Evolutionary conservation across 2,888 invertebrate genomes (phyloP).

Genomic region (Zelleria hepariella): DNA sequence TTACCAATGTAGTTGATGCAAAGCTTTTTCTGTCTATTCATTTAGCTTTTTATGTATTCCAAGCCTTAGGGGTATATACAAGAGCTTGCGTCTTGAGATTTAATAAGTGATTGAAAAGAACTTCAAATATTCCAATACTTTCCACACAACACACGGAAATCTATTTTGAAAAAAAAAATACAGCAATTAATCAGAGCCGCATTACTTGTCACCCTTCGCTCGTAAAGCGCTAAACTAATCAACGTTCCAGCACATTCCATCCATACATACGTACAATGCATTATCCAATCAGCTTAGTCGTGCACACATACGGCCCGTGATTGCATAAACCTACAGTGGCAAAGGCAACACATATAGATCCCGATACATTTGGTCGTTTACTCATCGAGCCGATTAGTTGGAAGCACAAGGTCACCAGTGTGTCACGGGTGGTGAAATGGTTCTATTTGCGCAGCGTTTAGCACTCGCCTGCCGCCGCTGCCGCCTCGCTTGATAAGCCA

Average conservation of each 20-base stretch:
- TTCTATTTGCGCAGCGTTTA: conserved; percentile 1
- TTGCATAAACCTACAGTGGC: neutral
- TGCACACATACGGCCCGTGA: neutral
- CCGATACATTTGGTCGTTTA: neutral
- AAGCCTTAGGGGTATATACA: no score
- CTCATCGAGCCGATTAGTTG: neutral
- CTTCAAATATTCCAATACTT: no score
- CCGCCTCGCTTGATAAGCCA: conserved; percentile 1
- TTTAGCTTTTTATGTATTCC: no score
- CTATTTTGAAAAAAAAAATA: no score
- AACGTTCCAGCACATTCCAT: neutral
- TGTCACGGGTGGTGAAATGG: neutral
- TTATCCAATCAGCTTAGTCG: neutral
- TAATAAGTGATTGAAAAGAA: no score
- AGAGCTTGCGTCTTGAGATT: no score
- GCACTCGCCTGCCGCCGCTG: neutral
- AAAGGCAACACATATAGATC: neutral
- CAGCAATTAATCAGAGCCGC: no score
- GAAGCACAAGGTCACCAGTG: neutral
- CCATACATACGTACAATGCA: neutral
- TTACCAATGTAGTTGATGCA: no score
- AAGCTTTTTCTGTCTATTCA: no score
- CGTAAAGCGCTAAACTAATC: neutral
- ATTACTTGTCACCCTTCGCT: neutral
- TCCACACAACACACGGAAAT: no score